Evolutionary conservation across 1,140 invertebrate genomes (phyloP).

Genomic region (Zaprionus gabonicus): DNA sequence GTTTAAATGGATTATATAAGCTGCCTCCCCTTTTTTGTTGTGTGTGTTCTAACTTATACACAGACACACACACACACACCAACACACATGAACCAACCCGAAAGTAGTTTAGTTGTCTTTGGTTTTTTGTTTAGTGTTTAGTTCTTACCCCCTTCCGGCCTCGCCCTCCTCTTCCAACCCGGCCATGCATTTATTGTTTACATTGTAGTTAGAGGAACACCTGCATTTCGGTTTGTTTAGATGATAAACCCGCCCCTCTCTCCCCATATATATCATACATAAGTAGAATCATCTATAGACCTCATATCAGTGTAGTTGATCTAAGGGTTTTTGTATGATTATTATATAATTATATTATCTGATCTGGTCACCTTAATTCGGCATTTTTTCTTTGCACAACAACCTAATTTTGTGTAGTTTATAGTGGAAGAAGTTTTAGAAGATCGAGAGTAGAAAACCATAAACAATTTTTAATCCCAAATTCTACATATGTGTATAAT

Average conservation of each 20-base stretch:
- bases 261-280: not conserved
- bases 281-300: conserved; percentile 32
- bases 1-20: conserved; percentile 67
- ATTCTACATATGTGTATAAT: conserved; percentile 35
- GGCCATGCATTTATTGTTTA: conserved; percentile 31
- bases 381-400: conserved; percentile 39
- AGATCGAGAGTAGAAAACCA: conserved; percentile 15
- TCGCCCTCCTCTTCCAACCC: not conserved
- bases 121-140: conserved; percentile 30
- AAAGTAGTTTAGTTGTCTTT: conserved; percentile 24
- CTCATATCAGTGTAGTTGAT: conserved; percentile 13
- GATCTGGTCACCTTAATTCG: conserved; percentile 23
- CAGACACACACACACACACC: not conserved
- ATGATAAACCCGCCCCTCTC: not conserved
- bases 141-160: not conserved
- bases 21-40: conserved; percentile 50
- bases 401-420: conserved; percentile 14
- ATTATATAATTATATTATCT: not conserved
- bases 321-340: conserved; percentile 7
- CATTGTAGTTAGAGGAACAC: conserved; percentile 23
- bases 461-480: conserved; percentile 25
- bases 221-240: conserved; percentile 4
- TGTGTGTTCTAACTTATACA: conserved; percentile 33
- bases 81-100: not conserved
- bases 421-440: conserved; percentile 3